These are phyloP conservation scores for Caenorhabditis zanzibari DNA, from an alignment of 2,888 invertebrate genomes.

Conservation along the genomic window DNA sequence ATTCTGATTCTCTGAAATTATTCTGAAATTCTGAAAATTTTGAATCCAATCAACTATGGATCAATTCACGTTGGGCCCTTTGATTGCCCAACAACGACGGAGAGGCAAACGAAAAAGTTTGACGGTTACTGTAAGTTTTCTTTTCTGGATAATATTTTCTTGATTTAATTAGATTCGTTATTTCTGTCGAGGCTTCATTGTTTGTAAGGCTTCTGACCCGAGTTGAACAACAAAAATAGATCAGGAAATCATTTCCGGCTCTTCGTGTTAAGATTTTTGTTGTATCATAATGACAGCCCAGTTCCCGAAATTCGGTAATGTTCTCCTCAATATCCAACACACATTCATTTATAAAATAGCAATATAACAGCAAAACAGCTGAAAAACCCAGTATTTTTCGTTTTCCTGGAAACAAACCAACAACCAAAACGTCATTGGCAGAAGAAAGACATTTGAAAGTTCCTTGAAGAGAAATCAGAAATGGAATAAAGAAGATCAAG, in stretches of 20 bases:
- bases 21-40: slow-evolving; percentile 26
- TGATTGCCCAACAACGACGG: slow-evolving; percentile 52
- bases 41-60: slow-evolving; percentile 26
- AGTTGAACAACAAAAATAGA: slow-evolving; percentile 8
- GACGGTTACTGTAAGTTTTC: slow-evolving; percentile 50
- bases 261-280: too few species aligned
- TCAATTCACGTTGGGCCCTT: slow-evolving; percentile 43
- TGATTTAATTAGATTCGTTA: slow-evolving; percentile 9
- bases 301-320: not conserved
- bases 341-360: slow-evolving; percentile 2
- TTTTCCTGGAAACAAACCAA: slow-evolving; percentile 26
- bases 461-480: slow-evolving; percentile 23
- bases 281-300: not conserved
- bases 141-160: not conserved
- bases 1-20: not conserved
- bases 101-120: slow-evolving; percentile 54
- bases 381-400: slow-evolving; percentile 2
- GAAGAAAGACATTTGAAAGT: slow-evolving; percentile 10
- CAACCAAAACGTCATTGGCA: slow-evolving; percentile 25
- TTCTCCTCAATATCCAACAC: slow-evolving; percentile 14
- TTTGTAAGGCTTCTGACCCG: not conserved
- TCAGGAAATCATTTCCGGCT: not conserved
- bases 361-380: slow-evolving; percentile 7
- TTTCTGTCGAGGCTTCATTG: slow-evolving; percentile 11
- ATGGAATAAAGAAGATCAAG: slow-evolving; percentile 6